Base-by-base conservation (phyloP, 2,888 invertebrate genomes). In the Drosophila histrio region DNA sequence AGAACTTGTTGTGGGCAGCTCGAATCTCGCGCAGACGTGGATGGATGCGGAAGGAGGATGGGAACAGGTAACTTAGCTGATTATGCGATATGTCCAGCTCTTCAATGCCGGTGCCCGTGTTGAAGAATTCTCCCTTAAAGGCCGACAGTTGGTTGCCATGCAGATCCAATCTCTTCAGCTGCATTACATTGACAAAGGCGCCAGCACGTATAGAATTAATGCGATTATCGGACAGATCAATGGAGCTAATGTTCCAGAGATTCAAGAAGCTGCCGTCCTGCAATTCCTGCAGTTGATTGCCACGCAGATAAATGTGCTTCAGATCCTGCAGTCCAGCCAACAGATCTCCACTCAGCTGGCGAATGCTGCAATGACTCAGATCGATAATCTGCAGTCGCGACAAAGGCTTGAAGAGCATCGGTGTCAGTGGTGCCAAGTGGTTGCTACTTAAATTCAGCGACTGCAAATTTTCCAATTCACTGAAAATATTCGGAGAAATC, bases 41-140 rank as follows among this genome's bases (percentile, higher is more conserved):
- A 91, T 97, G 97, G 68, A 96, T 96, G 89, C 95, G 94, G 89
- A 97, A 97, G 13, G 96, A 96, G 0, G 96, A 96, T 1, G 96
- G 96, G 79, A 96, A 97, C 36, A 97, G 92, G 89, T 97, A 96
- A 84, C 95, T 96, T 36, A 97, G 92, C 87, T 95, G 94, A 92
- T 97, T 97, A 75, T 95, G 93, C 0, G 96, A 95, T 46, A 97
- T 93, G 91, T 97, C 96, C 63, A 98, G 92, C 63, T 95, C 93
- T 92, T 96, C 95, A 41, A 97, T 92, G 66, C 96, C 95, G 0
- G 96, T 96, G 38, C 96, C 96, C 0, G 96, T 96, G 77, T 96
- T 96, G 89, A 97, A 97, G 89, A 95, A 95, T 92, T 97, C 96
- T 1, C 96, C 96, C 91, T 95, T 95, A 91, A 97, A 96, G 0